Evolutionary conservation across 2,888 invertebrate species (phyloP).

Genomic region (Pemphredon lugubris): DNA sequence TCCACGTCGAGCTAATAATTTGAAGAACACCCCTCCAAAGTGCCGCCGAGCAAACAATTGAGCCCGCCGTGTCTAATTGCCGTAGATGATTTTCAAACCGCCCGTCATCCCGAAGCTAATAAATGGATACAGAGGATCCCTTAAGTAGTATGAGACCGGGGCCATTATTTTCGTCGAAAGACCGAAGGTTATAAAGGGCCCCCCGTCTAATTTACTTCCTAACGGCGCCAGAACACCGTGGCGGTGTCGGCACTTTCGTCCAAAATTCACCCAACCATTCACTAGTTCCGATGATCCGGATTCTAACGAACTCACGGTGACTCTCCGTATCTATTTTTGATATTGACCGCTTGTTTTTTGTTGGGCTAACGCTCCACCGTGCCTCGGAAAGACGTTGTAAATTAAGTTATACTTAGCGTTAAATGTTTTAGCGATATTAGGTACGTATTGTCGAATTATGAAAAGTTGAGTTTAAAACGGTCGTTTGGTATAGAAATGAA

Average conservation of each 20-base stretch:
- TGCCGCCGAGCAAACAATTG: conserved; percentile 74
- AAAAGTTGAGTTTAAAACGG: no score
- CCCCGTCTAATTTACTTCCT: conserved; percentile 63
- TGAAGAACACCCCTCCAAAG: conserved; percentile 58
- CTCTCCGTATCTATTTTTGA: not conserved
- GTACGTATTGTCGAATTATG: no score
- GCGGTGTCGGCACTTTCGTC: conserved; percentile 42
- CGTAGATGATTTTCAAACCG: conserved; percentile 68
- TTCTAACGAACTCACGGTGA: not conserved
- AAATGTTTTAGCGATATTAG: no score
- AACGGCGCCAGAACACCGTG: conserved; percentile 47
- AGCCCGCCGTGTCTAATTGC: conserved; percentile 68
- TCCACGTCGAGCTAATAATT: conserved; percentile 61
- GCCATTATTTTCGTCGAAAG: conserved; percentile 56
- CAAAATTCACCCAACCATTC: conserved; percentile 13
- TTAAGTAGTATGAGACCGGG: conserved; percentile 51
- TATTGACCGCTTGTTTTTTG: not conserved
- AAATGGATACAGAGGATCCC: conserved; percentile 63
- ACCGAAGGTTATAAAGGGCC: conserved; percentile 56
- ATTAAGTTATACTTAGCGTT: no score
- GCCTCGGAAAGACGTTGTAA: no score
- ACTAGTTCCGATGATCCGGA: not conserved
- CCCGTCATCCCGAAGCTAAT: conserved; percentile 61
- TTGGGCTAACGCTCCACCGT: not conserved
- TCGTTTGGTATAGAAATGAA: no score